Percentiles rank a stretch among this genome's conserved stretches.
Conservation (phyloP, 1,140 invertebrate species). For the Drosophila punjabiensis region DNA sequence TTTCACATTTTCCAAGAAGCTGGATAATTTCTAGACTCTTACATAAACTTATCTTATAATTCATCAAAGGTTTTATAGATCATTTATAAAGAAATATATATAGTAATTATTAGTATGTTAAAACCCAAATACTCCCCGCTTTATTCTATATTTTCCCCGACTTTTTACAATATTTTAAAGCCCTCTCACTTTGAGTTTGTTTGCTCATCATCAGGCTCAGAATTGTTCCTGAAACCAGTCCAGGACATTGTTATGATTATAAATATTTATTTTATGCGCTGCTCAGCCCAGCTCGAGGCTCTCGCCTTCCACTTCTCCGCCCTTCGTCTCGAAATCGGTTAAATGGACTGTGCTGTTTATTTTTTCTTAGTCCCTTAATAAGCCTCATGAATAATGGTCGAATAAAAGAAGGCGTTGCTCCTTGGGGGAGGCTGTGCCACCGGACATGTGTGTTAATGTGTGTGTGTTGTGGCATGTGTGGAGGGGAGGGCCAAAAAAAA, state of each 20-base stretch:
- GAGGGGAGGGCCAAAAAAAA: background rate
- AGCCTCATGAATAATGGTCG: constrained; percentile 70
- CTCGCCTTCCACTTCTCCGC: constrained; percentile 28
- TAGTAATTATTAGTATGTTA: no score
- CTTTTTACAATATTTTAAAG: background rate
- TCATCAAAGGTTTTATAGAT: no score
- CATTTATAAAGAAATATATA: background rate
- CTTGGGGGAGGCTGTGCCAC: constrained; percentile 10
- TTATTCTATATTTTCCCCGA: background rate
- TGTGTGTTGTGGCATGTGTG: constrained; percentile 27
- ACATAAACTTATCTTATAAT: background rate
- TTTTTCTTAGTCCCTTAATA: constrained; percentile 70
- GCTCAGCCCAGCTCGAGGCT: constrained; percentile 28
- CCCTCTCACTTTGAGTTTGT: constrained; percentile 6
- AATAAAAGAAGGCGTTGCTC: constrained; percentile 36
- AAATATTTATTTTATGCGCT: constrained; percentile 78
- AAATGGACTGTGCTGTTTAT: constrained; percentile 81
- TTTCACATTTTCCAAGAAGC: background rate
- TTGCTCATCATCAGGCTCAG: constrained; percentile 50
- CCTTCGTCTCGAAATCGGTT: constrained; percentile 65
- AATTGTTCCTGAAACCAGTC: constrained; percentile 28
- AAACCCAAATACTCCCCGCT: no score
- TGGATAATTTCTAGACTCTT: background rate
- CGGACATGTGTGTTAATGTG: constrained; percentile 36
- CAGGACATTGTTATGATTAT: constrained; percentile 74